These are phyloP conservation scores for Diorhabda elongata DNA, from an alignment of 1,140 invertebrate genomes.

Conservation along the genomic window DNA sequence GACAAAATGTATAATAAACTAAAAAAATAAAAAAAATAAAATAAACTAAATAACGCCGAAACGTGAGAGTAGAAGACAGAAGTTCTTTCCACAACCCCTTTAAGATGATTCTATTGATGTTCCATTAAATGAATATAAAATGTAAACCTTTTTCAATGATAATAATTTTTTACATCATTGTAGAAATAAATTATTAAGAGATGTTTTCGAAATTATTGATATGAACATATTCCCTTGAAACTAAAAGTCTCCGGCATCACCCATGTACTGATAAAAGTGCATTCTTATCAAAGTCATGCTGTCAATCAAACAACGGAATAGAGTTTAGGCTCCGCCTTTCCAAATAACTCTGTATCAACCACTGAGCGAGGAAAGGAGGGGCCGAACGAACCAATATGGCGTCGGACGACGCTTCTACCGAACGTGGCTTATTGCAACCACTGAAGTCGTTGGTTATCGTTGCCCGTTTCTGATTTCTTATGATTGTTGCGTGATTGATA, in stretches of 20 bases:
- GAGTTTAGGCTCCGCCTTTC: conserved; percentile 32
- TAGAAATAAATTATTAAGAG: too few species aligned
- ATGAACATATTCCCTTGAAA: background rate
- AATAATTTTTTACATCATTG: too few species aligned
- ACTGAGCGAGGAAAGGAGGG: conserved; percentile 34
- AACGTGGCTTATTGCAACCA: conserved; percentile 16
- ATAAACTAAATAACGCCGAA: too few species aligned
- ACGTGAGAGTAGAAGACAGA: too few species aligned
- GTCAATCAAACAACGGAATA: conserved; percentile 40
- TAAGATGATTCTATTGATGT: too few species aligned
- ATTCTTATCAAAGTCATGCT: conserved; percentile 34
- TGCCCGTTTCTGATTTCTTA: background rate
- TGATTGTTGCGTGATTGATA: too few species aligned
- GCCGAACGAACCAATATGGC: conserved; percentile 40
- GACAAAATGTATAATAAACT: too few species aligned
- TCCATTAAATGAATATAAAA: too few species aligned
- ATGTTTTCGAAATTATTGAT: too few species aligned
- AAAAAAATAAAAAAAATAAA: too few species aligned
- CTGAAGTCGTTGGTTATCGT: background rate
- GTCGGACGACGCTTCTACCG: conserved; percentile 29
- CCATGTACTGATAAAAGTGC: conserved; percentile 31
- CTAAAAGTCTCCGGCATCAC: background rate
- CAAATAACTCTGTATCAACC: conserved; percentile 35
- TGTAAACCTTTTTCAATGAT: too few species aligned
- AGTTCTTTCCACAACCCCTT: too few species aligned